Percentiles rank a stretch among this genome's conserved stretches.
These are phyloP conservation scores for Polydrusus cervinus DNA, from an alignment of 2,888 invertebrate species.

Conservation along the genomic window DNA sequence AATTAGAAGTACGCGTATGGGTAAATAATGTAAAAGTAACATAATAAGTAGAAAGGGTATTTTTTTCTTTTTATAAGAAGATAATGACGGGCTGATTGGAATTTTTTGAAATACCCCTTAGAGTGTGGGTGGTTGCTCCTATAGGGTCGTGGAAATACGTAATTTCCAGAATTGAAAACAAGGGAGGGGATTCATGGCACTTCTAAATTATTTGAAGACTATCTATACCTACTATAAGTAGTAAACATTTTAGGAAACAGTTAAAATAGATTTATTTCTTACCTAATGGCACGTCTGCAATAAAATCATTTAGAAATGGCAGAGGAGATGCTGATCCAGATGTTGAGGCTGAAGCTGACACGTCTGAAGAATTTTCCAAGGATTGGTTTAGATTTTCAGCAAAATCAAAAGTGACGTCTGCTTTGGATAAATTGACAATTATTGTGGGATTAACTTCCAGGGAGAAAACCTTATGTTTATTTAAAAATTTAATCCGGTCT, in stretches of 20 bases:
- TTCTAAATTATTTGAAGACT: not conserved
- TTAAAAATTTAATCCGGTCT: not conserved
- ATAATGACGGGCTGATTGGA: too few species aligned
- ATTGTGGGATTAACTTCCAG: not conserved
- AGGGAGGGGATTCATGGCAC: not conserved
- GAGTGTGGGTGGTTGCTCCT: not conserved
- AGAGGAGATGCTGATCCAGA: not conserved
- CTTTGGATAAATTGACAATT: not conserved
- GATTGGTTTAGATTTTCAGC: not conserved
- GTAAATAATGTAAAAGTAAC: too few species aligned
- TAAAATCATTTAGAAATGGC: not conserved
- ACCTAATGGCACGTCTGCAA: not conserved
- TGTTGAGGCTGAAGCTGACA: not conserved
- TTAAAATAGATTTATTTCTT: not conserved
- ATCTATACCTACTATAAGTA: not conserved
- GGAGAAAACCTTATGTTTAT: not conserved
- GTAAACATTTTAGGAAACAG: not conserved
- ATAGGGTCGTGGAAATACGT: not conserved
- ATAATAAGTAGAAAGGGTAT: too few species aligned
- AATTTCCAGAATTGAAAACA: not conserved
- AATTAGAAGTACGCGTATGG: too few species aligned
- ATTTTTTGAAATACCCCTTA: too few species aligned
- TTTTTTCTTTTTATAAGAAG: too few species aligned
- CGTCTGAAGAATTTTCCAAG: not conserved
- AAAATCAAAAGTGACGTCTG: not conserved